Evolutionary conservation across 2,797 vertebrate genomes (phyloP).

Genomic region (Salmo trutta): DNA sequence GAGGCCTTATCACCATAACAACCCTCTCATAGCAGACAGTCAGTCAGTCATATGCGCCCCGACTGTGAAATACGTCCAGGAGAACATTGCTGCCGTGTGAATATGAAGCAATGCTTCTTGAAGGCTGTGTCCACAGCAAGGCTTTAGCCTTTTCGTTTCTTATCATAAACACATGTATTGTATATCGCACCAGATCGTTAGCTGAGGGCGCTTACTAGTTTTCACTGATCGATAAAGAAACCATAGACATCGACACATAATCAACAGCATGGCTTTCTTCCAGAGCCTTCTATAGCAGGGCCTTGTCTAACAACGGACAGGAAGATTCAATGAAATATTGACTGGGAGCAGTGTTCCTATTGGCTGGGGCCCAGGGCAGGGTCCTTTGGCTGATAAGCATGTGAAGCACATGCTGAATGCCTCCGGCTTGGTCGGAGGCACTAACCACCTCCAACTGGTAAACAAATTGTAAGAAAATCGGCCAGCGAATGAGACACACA

Average conservation of each 20-base stretch:
- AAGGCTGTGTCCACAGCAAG: neutral
- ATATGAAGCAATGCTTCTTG: neutral
- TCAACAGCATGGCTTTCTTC: constrained; percentile 53
- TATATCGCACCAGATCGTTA: neutral
- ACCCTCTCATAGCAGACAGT: neutral
- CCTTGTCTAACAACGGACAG: constrained; percentile 50
- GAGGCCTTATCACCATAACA: neutral
- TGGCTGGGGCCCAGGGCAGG: constrained; percentile 48
- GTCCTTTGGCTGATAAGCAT: constrained; percentile 56
- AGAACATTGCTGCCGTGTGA: neutral
- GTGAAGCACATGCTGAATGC: constrained; percentile 44
- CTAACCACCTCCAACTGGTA: constrained; percentile 22
- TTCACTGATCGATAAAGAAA: constrained; percentile 50
- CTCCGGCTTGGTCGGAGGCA: constrained; percentile 48
- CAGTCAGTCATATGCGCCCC: neutral
- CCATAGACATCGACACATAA: constrained; percentile 48
- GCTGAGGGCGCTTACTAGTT: constrained; percentile 28
- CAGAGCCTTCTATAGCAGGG: constrained; percentile 19
- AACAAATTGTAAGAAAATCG: constrained; percentile 20
- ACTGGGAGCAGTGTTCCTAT: constrained; percentile 55
- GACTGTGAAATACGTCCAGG: neutral
- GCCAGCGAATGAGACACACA: neutral
- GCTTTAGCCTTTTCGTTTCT: neutral
- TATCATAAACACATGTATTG: neutral
- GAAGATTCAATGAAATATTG: constrained; percentile 75